Conservation (phyloP, 2,888 invertebrate genomes). For the Cacoxenus indagator region DNA sequence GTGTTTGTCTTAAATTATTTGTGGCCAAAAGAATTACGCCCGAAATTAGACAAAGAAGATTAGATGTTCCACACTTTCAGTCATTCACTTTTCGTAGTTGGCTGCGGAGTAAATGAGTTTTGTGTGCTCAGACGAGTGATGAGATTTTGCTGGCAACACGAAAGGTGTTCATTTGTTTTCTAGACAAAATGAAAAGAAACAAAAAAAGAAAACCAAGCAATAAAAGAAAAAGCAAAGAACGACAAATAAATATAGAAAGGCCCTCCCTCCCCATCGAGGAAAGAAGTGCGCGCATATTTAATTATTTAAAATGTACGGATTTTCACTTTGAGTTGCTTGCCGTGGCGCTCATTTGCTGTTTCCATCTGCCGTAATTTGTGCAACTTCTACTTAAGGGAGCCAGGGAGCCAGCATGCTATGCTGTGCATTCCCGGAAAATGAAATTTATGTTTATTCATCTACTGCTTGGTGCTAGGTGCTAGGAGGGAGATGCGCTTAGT, state of each 20-base stretch:
- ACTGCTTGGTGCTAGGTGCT: too few species aligned
- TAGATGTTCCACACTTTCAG: slow-evolving; percentile 18
- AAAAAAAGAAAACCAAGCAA: neutral
- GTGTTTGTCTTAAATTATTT: slow-evolving; percentile 47
- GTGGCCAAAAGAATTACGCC: slow-evolving; percentile 35
- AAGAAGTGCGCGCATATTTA: slow-evolving; percentile 32
- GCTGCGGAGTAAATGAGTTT: neutral
- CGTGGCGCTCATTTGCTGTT: neutral
- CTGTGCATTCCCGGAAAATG: slow-evolving; percentile 33
- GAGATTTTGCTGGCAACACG: neutral
- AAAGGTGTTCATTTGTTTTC: neutral
- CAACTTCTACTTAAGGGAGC: slow-evolving; percentile 32
- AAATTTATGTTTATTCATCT: slow-evolving; percentile 45
- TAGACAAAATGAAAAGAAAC: neutral
- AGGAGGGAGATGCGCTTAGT: too few species aligned
- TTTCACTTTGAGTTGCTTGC: neutral
- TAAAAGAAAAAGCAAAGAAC: neutral
- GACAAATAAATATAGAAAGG: slow-evolving; percentile 20
- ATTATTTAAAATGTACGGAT: slow-evolving; percentile 48
- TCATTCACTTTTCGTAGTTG: slow-evolving; percentile 21
- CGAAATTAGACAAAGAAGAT: slow-evolving; percentile 38
- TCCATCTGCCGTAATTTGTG: slow-evolving; percentile 34
- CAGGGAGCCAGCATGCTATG: neutral
- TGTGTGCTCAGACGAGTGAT: neutral
- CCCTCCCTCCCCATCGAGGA: slow-evolving; percentile 25